phyloP scores from a whole-genome alignment of 1,140 invertebrate genomes.

The Stratiolaelaps scimitus region DNA sequence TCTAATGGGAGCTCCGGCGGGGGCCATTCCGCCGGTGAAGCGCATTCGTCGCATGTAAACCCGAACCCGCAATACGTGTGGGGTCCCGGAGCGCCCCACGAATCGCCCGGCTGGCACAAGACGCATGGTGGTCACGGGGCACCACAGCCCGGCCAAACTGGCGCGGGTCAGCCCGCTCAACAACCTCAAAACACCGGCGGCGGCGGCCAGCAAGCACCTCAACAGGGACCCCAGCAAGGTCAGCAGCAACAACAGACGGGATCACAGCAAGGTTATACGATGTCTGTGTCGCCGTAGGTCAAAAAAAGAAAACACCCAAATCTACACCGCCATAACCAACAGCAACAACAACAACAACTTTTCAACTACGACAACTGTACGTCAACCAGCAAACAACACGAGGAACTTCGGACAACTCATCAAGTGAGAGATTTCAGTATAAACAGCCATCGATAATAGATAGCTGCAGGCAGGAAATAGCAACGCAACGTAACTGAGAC shows the following conservation, averaged over 20 bases:
- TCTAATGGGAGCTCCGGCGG: conserved; percentile 22
- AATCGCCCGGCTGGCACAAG: conserved; percentile 15
- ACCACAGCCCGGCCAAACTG: not conserved
- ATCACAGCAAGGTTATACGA: conserved; percentile 16
- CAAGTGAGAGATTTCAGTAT: too few relatives aligned
- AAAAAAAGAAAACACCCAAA: not conserved
- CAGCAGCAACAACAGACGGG: conserved; percentile 16
- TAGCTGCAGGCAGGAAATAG: too few relatives aligned
- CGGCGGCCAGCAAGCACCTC: too few relatives aligned
- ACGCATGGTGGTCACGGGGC: not conserved
- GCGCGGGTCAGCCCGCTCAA: not conserved
- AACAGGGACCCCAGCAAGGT: not conserved
- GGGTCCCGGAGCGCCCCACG: conserved; percentile 18
- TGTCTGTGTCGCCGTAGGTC: conserved; percentile 24
- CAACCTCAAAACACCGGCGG: conserved; percentile 4
- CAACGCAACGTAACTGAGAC: too few relatives aligned
- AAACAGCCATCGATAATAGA: too few relatives aligned
- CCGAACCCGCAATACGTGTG: not conserved
- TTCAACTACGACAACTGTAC: too few relatives aligned
- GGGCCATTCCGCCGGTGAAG: conserved; percentile 28
- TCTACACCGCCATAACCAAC: too few relatives aligned
- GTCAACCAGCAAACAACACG: too few relatives aligned
- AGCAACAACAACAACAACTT: too few relatives aligned
- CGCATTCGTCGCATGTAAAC: conserved; percentile 27
- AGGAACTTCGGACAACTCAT: too few relatives aligned